phyloP scores from a whole-genome alignment of 2,888 invertebrate species.

The Hypomecis punctinalis region DNA sequence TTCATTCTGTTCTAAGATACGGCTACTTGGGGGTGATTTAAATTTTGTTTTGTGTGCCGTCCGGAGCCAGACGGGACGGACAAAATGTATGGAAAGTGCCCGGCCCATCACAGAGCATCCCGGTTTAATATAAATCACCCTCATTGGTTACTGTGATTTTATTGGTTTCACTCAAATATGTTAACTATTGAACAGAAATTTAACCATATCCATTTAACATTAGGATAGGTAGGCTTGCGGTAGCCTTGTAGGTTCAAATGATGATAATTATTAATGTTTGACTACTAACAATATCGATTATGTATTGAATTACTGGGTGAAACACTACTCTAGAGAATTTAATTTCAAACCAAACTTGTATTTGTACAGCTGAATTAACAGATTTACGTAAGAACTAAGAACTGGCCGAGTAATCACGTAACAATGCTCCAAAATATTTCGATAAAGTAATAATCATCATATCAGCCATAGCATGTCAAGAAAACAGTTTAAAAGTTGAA shows the following conservation, averaged over 20 bases:
- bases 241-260: not conserved
- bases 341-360: slow-evolving; percentile 3
- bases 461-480: no score
- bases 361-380: slow-evolving; percentile 22
- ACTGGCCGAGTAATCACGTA: not conserved
- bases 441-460: no score
- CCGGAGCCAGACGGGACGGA: no score
- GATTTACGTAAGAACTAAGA: slow-evolving; percentile 10
- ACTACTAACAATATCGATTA: slow-evolving; percentile 3
- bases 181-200: not conserved
- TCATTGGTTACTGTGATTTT: no score
- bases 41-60: no score
- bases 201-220: not conserved
- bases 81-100: no score
- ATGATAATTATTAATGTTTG: slow-evolving; percentile 7
- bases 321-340: not conserved
- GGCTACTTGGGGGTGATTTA: no score
- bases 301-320: not conserved
- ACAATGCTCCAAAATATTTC: not conserved
- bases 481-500: no score
- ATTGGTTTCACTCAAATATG: no score
- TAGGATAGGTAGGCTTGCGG: not conserved
- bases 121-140: no score
- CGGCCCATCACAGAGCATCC: no score
- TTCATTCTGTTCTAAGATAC: no score